Evolutionary conservation across 2,797 vertebrate genomes (phyloP).

Genomic region (Arctocebus calabarensis): DNA sequence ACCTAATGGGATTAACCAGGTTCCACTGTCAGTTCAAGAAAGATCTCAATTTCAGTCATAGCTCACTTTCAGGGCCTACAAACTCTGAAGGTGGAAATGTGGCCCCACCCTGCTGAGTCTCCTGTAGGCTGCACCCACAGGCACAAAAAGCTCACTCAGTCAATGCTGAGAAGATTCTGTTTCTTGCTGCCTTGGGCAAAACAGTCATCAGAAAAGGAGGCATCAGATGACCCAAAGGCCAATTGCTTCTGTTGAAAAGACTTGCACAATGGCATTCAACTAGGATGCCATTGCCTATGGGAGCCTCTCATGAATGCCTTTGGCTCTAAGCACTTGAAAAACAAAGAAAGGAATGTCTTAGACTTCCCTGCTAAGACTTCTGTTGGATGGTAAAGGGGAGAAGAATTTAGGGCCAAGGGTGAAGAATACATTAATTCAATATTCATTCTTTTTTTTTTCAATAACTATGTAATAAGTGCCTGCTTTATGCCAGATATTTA

Average conservation of each 20-base stretch:
- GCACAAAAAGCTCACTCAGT: slow-evolving; percentile 48
- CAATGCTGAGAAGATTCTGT: slow-evolving; percentile 32
- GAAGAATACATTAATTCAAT: slow-evolving; percentile 45
- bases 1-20: slow-evolving; percentile 50
- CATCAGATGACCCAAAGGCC: slow-evolving; percentile 63
- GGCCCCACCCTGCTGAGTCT: background rate
- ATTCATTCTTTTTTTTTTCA: slow-evolving; percentile 24
- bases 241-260: slow-evolving; percentile 69
- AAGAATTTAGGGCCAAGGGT: slow-evolving; percentile 49
- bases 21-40: slow-evolving; percentile 55
- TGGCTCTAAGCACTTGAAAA: slow-evolving; percentile 59
- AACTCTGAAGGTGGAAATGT: slow-evolving; percentile 1
- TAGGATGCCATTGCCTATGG: slow-evolving; percentile 53
- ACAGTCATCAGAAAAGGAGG: slow-evolving; percentile 64
- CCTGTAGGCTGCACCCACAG: background rate
- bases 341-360: slow-evolving; percentile 45
- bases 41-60: slow-evolving; percentile 49
- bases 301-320: slow-evolving; percentile 61
- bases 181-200: slow-evolving; percentile 64
- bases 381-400: background rate
- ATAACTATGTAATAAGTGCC: background rate
- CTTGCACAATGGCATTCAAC: slow-evolving; percentile 73
- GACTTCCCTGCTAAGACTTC: slow-evolving; percentile 12
- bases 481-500: background rate
- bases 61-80: slow-evolving; percentile 37